Base-by-base conservation (phyloP, 2,113 vertebrate genomes). In the Myrmecophaga tridactyla region DNA sequence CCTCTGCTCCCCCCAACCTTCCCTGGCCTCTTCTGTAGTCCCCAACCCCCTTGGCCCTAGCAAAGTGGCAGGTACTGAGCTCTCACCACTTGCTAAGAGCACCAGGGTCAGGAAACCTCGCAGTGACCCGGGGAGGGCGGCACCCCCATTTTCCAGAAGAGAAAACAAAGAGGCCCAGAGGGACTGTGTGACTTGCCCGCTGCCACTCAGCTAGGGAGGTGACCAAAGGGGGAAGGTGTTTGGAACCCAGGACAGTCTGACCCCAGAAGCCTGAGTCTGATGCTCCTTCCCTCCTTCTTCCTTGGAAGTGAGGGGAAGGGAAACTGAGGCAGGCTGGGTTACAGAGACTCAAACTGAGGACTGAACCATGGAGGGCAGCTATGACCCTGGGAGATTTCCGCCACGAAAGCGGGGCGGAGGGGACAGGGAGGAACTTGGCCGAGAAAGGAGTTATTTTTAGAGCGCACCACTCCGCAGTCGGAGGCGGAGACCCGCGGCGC, bases 371-470 rank as follows among this genome's bases (percentile, higher is more conserved):
- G n/a, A 29, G 15, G 62, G 0, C 2, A 29, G 12, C 36, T 31
- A 21, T 60, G 73, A 43, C 34, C 2, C 69, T 6, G 12, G 13
- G 88, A 58, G 65, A 41, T n/a, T 76, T 56, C 92, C 0, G 20
- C 20, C 73, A 48, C 34, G 20, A 76, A 76, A 17, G 18, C 7
- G 15, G 27, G 0, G 27, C 1, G 48, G 31, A 58, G 73, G 70
- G 90, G 58, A 72, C 88, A 15, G 70, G 53, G 56, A 82, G 63
- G 41, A 62, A 29, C 39, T 31, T 9, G 3, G n/a, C n/a, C 46
- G 17, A 43, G 11, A 73, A 43, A 17, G 58, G 80, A 65, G 80
- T 29, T 97, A 97, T 97, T 97, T 97, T 97, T 96, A 95, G 96
- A 86, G 76, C 7, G 4, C 53, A 4, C 46, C 53, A 4, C 46